Evolutionary conservation across 1,140 invertebrate species (phyloP).

Genomic region (Plectrocnemia conspersa): DNA sequence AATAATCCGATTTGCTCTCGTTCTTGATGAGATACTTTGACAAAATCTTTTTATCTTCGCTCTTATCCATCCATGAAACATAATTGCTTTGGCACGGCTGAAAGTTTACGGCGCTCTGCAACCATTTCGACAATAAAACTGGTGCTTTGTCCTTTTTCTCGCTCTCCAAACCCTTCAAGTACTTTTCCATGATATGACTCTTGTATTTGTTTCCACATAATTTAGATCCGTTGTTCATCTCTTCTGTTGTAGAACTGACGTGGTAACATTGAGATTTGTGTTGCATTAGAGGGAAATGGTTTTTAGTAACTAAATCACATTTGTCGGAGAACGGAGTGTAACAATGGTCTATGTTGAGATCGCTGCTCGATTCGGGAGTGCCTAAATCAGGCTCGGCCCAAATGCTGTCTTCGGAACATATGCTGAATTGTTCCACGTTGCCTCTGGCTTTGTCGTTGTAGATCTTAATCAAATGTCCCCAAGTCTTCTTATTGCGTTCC

Average conservation of each 20-base stretch:
- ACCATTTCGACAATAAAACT: slow-evolving; percentile 60
- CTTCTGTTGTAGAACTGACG: slow-evolving; percentile 45
- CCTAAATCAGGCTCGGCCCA: slow-evolving; percentile 58
- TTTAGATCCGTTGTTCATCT: slow-evolving; percentile 28
- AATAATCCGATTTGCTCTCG: neutral
- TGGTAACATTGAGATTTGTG: slow-evolving; percentile 39
- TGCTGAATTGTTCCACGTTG: slow-evolving; percentile 70
- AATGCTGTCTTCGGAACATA: slow-evolving; percentile 68
- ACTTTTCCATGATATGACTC: slow-evolving; percentile 56
- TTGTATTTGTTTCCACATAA: slow-evolving; percentile 48
- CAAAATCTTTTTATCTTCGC: slow-evolving; percentile 1
- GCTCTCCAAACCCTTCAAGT: slow-evolving; percentile 39
- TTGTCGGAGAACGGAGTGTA: slow-evolving; percentile 34
- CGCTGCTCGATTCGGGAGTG: slow-evolving; percentile 36
- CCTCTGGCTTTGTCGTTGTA: slow-evolving; percentile 67
- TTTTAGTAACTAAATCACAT: no score
- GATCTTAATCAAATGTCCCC: slow-evolving; percentile 66
- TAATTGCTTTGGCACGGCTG: slow-evolving; percentile 62
- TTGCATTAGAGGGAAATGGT: neutral
- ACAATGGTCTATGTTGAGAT: slow-evolving; percentile 37
- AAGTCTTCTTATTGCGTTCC: slow-evolving; percentile 59
- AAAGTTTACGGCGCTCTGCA: slow-evolving; percentile 63
- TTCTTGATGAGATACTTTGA: neutral
- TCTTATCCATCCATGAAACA: slow-evolving; percentile 55
- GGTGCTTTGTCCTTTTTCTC: slow-evolving; percentile 38